Base-by-base conservation (phyloP, 1,140 invertebrate genomes). In the Apis cerana region DNA sequence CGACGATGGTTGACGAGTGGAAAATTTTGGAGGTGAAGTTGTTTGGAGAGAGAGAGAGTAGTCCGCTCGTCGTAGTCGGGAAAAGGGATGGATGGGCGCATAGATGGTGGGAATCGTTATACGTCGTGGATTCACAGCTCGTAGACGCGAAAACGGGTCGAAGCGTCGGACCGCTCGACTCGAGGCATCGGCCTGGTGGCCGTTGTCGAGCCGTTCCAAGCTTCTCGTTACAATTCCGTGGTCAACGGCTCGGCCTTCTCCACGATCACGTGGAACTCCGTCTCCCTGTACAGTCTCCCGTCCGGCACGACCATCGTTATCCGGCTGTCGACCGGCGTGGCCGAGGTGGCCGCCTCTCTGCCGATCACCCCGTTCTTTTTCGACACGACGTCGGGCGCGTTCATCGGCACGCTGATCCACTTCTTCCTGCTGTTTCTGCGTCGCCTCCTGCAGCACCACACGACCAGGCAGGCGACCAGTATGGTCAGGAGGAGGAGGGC, bases 221-320 rank as follows among this genome's bases (percentile, higher is more conserved):
- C 78, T 77, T 93, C 91, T 91, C 89, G 93, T 95, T 94, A 97
- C 93, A 97, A 95, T 92, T 97, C 96, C 70, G 97, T 97, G 43
- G 97, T 97, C 52, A 97, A 94, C 43, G 97, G 95, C 91, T 97
- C 96, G 15, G 97, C 96, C 90, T 96, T 96, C 94, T 98, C 97
- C 71, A 97, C 96, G 90, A 97, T 96, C 85, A 97, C 96, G 92
- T 97, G 96, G 88, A 98, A 95, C 92, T 98, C 97, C 7, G 97
- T 97, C 93, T 98, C 97, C 89, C 96, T 95, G 92, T 98, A 98
- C 19, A 97, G 96, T 89, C 96, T 95, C 2, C 97, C 96, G 77
- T 97, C 97, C 0, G 97, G 97, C 82, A 97, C 95, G 54, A 97
- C 96, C 92, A 97, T 94, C 27, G 94, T 95, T 83, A 95, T 94